Evolutionary conservation across 2,888 invertebrate genomes (phyloP).

Genomic region (Fragum fragum): DNA sequence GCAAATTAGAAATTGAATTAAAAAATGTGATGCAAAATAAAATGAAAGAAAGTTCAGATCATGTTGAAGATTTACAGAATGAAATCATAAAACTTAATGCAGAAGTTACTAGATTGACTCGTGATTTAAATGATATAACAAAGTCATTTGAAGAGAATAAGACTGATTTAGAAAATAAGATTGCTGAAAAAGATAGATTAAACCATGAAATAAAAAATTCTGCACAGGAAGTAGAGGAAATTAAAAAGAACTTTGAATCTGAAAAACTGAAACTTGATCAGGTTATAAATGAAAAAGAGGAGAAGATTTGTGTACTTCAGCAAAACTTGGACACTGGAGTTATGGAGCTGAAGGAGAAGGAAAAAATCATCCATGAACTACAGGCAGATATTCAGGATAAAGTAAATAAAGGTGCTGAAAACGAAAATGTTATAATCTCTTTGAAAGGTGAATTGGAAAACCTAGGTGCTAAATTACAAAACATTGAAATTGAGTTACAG

Average conservation of each 20-base stretch:
- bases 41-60: conserved; percentile 32
- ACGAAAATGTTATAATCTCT: not conserved
- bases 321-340: conserved; percentile 88
- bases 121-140: not conserved
- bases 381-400: conserved; percentile 28
- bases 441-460: not conserved
- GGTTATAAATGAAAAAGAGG: conserved; percentile 47
- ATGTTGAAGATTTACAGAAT: conserved; percentile 22
- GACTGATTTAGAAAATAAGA: not conserved
- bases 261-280: conserved; percentile 33
- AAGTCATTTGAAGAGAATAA: conserved; percentile 18
- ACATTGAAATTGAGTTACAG: not conserved
- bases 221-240: conserved; percentile 29
- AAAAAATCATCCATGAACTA: conserved; percentile 9
- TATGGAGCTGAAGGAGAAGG: conserved; percentile 7
- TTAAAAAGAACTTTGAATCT: conserved; percentile 29
- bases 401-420: not conserved
- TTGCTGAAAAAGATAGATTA: not conserved
- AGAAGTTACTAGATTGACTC: conserved; percentile 10
- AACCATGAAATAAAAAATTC: conserved; percentile 9
- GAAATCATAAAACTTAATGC: conserved; percentile 29
- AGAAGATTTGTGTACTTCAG: conserved; percentile 36
- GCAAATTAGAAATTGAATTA: conserved; percentile 31
- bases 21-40: conserved; percentile 28
- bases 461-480: not conserved